Conservation (phyloP, 2,888 invertebrate species). For the Latrodectus elegans region DNA sequence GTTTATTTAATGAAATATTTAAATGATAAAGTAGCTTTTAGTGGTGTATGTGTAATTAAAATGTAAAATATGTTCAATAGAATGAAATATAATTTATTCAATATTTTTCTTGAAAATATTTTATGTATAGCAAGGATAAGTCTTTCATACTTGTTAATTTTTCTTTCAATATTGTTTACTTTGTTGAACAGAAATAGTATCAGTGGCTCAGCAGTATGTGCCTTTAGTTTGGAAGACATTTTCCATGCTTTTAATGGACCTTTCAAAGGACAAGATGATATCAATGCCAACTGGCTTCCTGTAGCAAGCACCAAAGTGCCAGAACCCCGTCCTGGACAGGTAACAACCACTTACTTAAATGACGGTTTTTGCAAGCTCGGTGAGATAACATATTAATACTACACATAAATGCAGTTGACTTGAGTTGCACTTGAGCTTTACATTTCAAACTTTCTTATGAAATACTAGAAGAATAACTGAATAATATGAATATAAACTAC, state of each 20-base stretch:
- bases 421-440: background rate
- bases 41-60: too few species aligned
- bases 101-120: too few species aligned
- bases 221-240: conserved; percentile 90
- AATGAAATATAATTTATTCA: too few species aligned
- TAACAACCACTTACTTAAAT: background rate
- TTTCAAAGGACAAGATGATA: conserved; percentile 92
- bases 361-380: background rate
- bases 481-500: background rate
- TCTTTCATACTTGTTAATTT: too few species aligned
- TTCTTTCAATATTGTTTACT: background rate
- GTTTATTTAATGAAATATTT: too few species aligned
- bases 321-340: conserved; percentile 84
- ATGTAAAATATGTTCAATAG: too few species aligned
- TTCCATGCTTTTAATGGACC: conserved; percentile 91
- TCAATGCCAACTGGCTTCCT: conserved; percentile 94
- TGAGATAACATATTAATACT: background rate
- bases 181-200: conserved; percentile 82
- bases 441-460: background rate
- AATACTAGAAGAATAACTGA: background rate
- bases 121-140: too few species aligned
- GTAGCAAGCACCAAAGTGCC: conserved; percentile 90
- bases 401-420: background rate
- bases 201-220: conserved; percentile 95
- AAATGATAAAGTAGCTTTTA: too few species aligned